Evolutionary conservation across 2,797 vertebrate genomes (phyloP).

Genomic region (Alca torda): DNA sequence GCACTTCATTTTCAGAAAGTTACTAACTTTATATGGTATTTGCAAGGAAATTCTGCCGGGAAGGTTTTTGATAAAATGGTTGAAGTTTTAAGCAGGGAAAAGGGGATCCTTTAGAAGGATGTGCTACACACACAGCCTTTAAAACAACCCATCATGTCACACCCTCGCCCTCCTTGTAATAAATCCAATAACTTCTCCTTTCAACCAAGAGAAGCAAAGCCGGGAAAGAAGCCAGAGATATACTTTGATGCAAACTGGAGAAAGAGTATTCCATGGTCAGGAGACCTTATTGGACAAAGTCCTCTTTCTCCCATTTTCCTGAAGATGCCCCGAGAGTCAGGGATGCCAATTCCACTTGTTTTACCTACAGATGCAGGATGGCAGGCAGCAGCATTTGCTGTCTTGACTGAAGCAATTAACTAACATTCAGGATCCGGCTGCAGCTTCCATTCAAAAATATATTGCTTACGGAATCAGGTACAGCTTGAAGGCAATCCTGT

Average conservation of each 20-base stretch:
- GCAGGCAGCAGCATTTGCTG: background rate
- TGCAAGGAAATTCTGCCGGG: background rate
- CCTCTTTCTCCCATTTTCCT: background rate
- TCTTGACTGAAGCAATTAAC: constrained; percentile 37
- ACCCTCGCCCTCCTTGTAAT: background rate
- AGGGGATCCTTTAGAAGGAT: background rate
- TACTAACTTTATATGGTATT: background rate
- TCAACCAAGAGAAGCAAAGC: constrained; percentile 26
- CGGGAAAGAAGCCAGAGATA: background rate
- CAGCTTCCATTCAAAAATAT: constrained; percentile 12
- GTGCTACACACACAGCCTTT: background rate
- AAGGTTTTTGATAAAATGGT: background rate
- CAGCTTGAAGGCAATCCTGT: constrained; percentile 29
- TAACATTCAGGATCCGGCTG: background rate
- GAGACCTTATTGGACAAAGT: background rate
- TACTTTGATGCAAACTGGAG: background rate
- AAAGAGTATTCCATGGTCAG: constrained; percentile 1
- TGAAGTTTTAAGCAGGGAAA: background rate
- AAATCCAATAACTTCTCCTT: constrained; percentile 41
- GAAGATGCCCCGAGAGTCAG: background rate
- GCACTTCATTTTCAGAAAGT: constrained; percentile 5
- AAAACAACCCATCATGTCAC: background rate
- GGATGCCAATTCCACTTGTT: background rate
- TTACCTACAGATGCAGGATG: background rate
- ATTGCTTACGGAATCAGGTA: background rate